These are phyloP conservation scores for Brienomyrus brachyistius DNA, from an alignment of 2,113 vertebrate genomes.

Conservation along the genomic window DNA sequence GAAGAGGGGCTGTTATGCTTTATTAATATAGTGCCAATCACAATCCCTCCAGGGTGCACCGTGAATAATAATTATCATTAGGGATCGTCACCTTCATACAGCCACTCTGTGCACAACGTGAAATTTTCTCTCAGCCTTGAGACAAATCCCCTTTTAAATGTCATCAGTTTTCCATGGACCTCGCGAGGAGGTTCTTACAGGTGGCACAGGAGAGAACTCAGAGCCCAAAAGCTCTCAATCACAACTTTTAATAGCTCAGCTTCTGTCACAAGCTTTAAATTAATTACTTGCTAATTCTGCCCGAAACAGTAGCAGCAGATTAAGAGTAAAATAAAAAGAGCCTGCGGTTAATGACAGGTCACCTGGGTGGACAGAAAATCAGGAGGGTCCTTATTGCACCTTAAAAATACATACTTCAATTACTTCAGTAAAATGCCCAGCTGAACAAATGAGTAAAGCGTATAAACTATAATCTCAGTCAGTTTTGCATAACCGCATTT, in stretches of 20 bases:
- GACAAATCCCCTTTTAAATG: background rate
- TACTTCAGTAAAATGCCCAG: background rate
- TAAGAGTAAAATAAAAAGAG: background rate
- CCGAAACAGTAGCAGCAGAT: background rate
- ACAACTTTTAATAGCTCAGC: background rate
- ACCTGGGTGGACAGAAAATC: background rate
- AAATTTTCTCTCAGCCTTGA: background rate
- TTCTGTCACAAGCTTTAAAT: background rate
- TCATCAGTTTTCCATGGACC: background rate
- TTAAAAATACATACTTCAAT: background rate
- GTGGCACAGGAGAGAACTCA: background rate
- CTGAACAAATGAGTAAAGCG: background rate
- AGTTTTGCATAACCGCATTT: background rate
- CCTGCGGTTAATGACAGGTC: background rate
- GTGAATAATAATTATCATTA: constrained; percentile 6
- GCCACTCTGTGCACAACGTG: background rate
- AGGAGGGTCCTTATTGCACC: background rate
- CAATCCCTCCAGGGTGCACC: background rate
- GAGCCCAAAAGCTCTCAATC: background rate
- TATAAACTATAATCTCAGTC: background rate
- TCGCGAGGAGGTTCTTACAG: background rate
- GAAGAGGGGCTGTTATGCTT: background rate
- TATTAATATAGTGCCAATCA: constrained; percentile 11
- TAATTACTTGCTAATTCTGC: background rate
- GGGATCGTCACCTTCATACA: background rate